Evolutionary conservation across 2,113 vertebrate genomes (phyloP).

Genomic region (Coryphaenoides rupestris): DNA sequence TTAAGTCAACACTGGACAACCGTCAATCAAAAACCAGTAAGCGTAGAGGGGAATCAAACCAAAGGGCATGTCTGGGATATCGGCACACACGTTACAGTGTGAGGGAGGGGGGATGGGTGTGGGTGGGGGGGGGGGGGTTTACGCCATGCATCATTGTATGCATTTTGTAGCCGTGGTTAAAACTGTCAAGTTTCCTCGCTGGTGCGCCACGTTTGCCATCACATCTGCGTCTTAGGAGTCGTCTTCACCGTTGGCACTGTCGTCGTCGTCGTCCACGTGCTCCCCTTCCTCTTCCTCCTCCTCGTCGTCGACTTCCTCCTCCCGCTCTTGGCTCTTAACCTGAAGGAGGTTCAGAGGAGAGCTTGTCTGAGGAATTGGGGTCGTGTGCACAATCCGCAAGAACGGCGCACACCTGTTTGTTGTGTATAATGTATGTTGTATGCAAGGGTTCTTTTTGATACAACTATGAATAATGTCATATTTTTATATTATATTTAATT

Average conservation of each 20-base stretch:
- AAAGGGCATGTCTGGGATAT: slow-evolving; percentile 24
- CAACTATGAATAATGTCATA: too few species aligned
- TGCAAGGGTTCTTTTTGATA: too few species aligned
- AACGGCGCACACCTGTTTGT: too few species aligned
- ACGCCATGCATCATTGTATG: too few species aligned
- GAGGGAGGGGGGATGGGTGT: slow-evolving; percentile 14
- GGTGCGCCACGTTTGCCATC: neutral
- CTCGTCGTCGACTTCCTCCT: slow-evolving; percentile 53
- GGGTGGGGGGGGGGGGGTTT: slow-evolving; percentile 13
- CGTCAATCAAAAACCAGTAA: slow-evolving; percentile 15
- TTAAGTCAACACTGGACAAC: slow-evolving; percentile 31
- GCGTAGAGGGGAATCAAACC: neutral
- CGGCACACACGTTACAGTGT: slow-evolving; percentile 20
- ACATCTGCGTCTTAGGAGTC: slow-evolving; percentile 55
- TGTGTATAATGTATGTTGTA: too few species aligned
- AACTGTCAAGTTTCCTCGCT: neutral
- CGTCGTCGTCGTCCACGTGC: slow-evolving; percentile 65
- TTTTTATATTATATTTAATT: too few species aligned
- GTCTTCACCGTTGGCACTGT: slow-evolving; percentile 70
- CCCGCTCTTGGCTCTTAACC: slow-evolving; percentile 67
- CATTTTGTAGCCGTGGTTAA: too few species aligned
- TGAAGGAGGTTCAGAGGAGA: slow-evolving; percentile 15
- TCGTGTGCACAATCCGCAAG: too few species aligned
- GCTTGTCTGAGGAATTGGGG: too few species aligned
- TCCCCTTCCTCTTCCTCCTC: slow-evolving; percentile 78